Conservation (phyloP, 2,797 vertebrate species). For the Pachyuromys duprasi region DNA sequence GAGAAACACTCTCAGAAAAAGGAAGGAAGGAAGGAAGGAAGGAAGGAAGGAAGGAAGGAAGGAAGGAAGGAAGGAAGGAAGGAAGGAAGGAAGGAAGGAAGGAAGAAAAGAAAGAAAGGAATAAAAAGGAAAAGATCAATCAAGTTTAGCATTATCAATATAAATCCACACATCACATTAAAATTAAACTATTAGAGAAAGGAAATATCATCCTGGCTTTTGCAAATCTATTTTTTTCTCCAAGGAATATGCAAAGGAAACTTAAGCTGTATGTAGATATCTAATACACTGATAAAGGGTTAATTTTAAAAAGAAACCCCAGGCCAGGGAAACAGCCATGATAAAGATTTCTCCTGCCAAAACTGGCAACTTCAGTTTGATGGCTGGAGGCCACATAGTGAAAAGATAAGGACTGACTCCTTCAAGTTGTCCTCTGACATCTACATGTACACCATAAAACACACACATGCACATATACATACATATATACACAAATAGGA, state of each 20-base stretch:
- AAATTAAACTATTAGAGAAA: neutral
- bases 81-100: too few species aligned
- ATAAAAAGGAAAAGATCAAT: too few species aligned
- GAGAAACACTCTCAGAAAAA: too few species aligned
- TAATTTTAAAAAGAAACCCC: neutral
- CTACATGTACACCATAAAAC: neutral
- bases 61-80: too few species aligned
- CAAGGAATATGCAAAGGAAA: neutral
- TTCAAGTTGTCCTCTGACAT: neutral
- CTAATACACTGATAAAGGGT: neutral
- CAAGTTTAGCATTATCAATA: too few species aligned
- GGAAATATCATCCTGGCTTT: slow-evolving; percentile 10
- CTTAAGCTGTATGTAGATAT: neutral
- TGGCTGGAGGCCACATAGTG: neutral
- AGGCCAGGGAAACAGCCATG: neutral
- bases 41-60: too few species aligned
- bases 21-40: too few species aligned
- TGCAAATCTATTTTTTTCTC: neutral
- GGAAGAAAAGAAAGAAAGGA: too few species aligned
- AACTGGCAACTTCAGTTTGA: too few species aligned
- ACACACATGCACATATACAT: neutral
- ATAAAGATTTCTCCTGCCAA: neutral
- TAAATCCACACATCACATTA: neutral
- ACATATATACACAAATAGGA: neutral
- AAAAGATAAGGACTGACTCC: neutral